phyloP scores from a whole-genome alignment of 2,113 vertebrate genomes.

The Tetrax tetrax region DNA sequence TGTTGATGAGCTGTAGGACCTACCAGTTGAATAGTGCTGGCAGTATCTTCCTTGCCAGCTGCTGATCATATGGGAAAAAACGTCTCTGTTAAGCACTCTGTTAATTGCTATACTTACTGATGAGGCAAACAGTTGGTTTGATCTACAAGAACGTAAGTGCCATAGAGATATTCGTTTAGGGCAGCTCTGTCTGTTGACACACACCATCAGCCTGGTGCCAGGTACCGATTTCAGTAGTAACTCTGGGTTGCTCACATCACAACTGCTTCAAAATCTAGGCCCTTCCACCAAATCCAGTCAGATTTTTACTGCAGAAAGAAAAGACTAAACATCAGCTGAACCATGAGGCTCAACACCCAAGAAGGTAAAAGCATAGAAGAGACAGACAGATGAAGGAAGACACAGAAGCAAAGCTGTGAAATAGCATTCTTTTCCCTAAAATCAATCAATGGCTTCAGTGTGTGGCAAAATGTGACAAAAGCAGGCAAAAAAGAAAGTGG shows the following conservation, averaged over 20 bases:
- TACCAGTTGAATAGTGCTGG: fast-evolving
- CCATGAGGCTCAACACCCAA: fast-evolving
- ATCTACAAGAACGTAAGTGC: not conserved
- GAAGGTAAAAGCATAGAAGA: not conserved
- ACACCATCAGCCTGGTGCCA: fast-evolving
- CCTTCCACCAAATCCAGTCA: not conserved
- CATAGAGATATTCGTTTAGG: not conserved
- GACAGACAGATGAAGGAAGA: not conserved
- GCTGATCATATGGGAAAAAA: fast-evolving
- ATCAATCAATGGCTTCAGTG: not conserved
- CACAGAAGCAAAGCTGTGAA: not conserved
- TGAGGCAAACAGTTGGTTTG: not conserved
- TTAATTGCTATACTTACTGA: not conserved
- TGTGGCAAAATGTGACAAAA: not conserved
- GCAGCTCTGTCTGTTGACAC: not conserved
- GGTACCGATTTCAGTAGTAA: not conserved
- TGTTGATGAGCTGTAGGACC: not conserved
- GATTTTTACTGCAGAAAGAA: not conserved
- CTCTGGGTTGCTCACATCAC: not conserved
- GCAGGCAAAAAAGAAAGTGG: not conserved
- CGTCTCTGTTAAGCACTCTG: not conserved
- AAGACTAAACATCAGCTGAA: not conserved
- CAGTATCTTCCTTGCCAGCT: not conserved
- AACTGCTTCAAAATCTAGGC: not conserved
- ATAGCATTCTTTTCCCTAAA: not conserved